Percentiles rank a stretch among this genome's conserved stretches.
Conservation (phyloP, 1,140 invertebrate species). For the Anthonomus grandis region DNA sequence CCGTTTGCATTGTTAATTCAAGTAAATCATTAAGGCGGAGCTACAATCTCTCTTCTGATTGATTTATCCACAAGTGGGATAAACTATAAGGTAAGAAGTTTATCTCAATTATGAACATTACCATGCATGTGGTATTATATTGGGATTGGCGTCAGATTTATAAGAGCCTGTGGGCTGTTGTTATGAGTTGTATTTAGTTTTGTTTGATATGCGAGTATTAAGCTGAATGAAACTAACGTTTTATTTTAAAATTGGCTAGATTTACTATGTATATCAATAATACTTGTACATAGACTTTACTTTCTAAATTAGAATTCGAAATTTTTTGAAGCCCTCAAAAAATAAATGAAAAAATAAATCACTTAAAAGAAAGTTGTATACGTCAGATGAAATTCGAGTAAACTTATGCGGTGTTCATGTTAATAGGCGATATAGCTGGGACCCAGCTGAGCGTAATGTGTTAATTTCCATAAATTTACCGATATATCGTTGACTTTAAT, state of each 20-base stretch:
- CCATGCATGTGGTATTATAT: too few species aligned
- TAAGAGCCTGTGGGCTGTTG: too few species aligned
- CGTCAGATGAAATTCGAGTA: slow-evolving; percentile 18
- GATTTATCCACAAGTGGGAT: not conserved
- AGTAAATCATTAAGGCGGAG: slow-evolving; percentile 6
- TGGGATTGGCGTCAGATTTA: too few species aligned
- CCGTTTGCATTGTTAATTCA: slow-evolving; percentile 6
- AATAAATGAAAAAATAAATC: too few species aligned
- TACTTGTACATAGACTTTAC: too few species aligned
- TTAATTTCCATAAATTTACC: slow-evolving; percentile 30
- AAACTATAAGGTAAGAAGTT: not conserved
- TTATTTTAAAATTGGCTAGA: too few species aligned
- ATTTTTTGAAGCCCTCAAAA: too few species aligned
- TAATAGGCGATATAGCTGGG: slow-evolving; percentile 21
- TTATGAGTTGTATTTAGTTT: too few species aligned
- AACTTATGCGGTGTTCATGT: slow-evolving; percentile 27
- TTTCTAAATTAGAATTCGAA: too few species aligned
- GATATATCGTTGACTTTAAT: slow-evolving; percentile 26
- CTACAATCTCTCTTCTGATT: not conserved
- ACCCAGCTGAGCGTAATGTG: slow-evolving; percentile 25
- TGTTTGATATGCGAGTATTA: too few species aligned
- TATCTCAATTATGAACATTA: not conserved
- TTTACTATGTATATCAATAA: too few species aligned
- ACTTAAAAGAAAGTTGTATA: slow-evolving; percentile 24
- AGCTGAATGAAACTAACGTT: too few species aligned